phyloP scores from a whole-genome alignment of 2,113 vertebrate genomes.

The Spheniscus mendiculus region DNA sequence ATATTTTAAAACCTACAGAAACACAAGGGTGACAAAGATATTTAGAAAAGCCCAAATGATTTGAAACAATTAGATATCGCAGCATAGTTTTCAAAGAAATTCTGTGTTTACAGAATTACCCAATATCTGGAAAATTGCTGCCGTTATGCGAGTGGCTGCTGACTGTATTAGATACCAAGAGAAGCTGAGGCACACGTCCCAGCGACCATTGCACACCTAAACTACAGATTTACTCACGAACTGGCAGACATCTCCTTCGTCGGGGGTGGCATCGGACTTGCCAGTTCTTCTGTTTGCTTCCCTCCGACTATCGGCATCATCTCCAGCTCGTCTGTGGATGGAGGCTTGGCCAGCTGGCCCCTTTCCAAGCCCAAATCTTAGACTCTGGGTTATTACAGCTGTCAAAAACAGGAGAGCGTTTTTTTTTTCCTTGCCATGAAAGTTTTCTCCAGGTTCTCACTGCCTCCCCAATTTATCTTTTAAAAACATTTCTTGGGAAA shows the following conservation, averaged over 20 bases:
- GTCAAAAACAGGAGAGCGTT: neutral
- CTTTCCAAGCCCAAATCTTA: constrained; percentile 51
- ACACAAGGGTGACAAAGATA: neutral
- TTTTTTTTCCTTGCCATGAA: neutral
- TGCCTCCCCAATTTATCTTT: neutral
- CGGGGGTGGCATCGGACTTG: neutral
- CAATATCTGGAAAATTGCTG: neutral
- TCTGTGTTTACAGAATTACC: neutral
- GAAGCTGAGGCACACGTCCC: neutral
- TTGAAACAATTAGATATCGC: neutral
- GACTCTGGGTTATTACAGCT: constrained; percentile 37
- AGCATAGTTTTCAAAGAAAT: neutral
- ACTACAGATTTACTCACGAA: neutral
- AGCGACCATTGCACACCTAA: neutral
- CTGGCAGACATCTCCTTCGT: neutral
- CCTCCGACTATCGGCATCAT: constrained; percentile 5
- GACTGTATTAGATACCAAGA: neutral
- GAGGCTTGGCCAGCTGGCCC: constrained; percentile 27
- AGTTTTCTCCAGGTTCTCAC: neutral
- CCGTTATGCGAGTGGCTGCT: neutral
- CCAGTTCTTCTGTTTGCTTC: constrained; percentile 37
- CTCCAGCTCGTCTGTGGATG: constrained; percentile 9
- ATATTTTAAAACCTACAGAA: neutral
- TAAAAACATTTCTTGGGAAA: neutral
- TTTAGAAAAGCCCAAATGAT: neutral